Conservation (phyloP, 1,140 invertebrate species). For the Colletes gigas region DNA sequence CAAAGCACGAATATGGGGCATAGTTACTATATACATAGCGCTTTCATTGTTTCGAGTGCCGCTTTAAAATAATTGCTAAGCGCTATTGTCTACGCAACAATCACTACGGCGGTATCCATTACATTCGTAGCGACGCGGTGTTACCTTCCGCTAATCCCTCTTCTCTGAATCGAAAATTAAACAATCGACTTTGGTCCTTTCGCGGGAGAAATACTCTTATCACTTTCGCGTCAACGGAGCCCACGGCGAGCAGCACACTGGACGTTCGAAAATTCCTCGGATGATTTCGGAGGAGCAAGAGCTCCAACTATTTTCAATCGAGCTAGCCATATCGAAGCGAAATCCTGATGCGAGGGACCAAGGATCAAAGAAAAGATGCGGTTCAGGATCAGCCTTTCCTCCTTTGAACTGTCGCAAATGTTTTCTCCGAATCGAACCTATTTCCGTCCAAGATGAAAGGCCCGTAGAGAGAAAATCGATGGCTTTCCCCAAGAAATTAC, state of each 20-base stretch:
- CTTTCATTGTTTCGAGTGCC: no score
- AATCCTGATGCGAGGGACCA: conserved; percentile 1
- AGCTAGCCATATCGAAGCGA: background rate
- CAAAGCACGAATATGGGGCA: no score
- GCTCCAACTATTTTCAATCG: conserved; percentile 16
- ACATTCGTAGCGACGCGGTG: no score
- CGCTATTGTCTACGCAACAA: no score
- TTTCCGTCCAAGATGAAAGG: background rate
- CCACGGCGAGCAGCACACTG: background rate
- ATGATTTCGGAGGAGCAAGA: background rate
- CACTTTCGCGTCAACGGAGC: no score
- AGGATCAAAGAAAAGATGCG: conserved; percentile 4
- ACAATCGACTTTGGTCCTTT: background rate
- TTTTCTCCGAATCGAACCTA: conserved; percentile 9
- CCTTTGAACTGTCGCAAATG: conserved; percentile 23
- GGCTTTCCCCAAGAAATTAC: background rate
- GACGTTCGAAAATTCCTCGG: conserved; percentile 1
- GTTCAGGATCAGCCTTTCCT: background rate
- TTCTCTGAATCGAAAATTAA: background rate
- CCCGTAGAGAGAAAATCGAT: background rate
- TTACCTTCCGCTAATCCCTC: no score
- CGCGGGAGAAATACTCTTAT: no score
- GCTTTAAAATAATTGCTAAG: no score
- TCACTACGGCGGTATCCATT: no score
- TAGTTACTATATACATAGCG: no score